Evolutionary conservation across 2,113 vertebrate genomes (phyloP).

Genomic region (Corydoras sp.): DNA sequence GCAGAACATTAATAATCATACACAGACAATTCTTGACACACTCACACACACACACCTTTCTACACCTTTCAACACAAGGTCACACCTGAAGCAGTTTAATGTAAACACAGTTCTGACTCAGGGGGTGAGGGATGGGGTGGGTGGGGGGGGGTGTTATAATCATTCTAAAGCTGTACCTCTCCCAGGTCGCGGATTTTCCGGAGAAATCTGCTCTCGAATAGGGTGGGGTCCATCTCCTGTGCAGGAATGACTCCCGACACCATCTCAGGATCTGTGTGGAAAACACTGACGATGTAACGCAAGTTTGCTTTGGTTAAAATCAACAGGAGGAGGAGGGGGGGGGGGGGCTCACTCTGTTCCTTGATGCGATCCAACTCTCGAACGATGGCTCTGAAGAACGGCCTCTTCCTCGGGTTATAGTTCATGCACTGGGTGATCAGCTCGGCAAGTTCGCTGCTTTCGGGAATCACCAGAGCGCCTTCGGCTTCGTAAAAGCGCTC

Average conservation of each 20-base stretch:
- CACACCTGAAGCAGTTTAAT: too few relatives aligned
- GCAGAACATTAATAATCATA: too few relatives aligned
- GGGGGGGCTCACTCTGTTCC: slow-evolving; percentile 68
- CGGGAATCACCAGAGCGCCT: slow-evolving; percentile 66
- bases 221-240: slow-evolving; percentile 73
- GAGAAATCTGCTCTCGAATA: slow-evolving; percentile 79
- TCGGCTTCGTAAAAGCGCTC: slow-evolving; percentile 78
- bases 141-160: too few relatives aligned
- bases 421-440: slow-evolving; percentile 86
- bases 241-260: slow-evolving; percentile 46
- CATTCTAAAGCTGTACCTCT: slow-evolving; percentile 59
- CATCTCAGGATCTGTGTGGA: slow-evolving; percentile 32
- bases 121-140: too few relatives aligned
- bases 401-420: slow-evolving; percentile 77
- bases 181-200: slow-evolving; percentile 75
- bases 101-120: too few relatives aligned
- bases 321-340: background rate
- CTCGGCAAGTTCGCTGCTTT: slow-evolving; percentile 78
- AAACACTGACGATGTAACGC: background rate
- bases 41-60: too few relatives aligned
- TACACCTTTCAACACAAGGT: too few relatives aligned
- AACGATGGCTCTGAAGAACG: slow-evolving; percentile 83
- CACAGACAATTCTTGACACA: too few relatives aligned
- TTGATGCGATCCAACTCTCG: slow-evolving; percentile 81
- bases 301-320: background rate